Conservation (phyloP, 1,140 invertebrate genomes). For the Eurosta solidaginis region DNA sequence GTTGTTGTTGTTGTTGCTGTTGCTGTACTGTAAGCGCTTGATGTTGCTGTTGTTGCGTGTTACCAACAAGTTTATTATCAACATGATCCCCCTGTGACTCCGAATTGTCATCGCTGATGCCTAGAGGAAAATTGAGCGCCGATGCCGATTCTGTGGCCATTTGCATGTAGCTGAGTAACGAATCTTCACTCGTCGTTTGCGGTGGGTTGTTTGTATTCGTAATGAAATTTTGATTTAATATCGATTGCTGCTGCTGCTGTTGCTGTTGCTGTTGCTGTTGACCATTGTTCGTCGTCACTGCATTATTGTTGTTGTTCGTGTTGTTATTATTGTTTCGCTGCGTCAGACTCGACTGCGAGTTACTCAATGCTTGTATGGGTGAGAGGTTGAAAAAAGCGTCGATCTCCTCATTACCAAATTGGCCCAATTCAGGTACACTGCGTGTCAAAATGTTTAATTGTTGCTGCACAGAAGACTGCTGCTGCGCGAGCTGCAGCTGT, state of each 20-base stretch:
- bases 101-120: conserved; percentile 52
- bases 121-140: conserved; percentile 50
- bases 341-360: conserved; percentile 36
- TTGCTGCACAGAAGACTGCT: conserved; percentile 36
- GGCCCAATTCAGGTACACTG: conserved; percentile 34
- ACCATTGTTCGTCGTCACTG: conserved; percentile 14
- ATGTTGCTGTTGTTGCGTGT: conserved; percentile 35
- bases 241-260: conserved; percentile 31
- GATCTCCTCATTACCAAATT: conserved; percentile 48
- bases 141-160: conserved; percentile 53
- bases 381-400: conserved; percentile 53
- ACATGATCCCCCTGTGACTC: conserved; percentile 49
- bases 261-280: conserved; percentile 32
- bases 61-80: conserved; percentile 30
- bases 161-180: conserved; percentile 54
- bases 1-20: conserved; percentile 39
- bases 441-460: conserved; percentile 42
- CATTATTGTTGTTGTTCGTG: conserved; percentile 29
- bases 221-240: conserved; percentile 9
- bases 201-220: conserved; percentile 39
- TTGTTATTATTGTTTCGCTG: conserved; percentile 32
- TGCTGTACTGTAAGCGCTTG: conserved; percentile 37
- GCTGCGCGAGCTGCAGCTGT: conserved; percentile 36
- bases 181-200: conserved; percentile 51
- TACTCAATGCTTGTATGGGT: conserved; percentile 44